Conservation (phyloP, 2,113 vertebrate genomes). For the Planiliza haematocheilus region DNA sequence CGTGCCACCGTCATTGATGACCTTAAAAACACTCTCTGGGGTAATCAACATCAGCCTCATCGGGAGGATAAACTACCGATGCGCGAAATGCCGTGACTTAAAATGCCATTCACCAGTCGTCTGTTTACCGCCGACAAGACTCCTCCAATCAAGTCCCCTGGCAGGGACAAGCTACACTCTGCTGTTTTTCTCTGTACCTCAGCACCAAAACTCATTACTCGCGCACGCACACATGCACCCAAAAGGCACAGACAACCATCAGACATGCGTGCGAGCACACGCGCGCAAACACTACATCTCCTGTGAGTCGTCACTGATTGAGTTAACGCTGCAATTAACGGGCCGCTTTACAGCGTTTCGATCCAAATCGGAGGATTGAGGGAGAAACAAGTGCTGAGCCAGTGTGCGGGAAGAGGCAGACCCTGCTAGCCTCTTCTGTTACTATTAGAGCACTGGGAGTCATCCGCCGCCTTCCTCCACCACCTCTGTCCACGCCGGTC, state of each 20-base stretch:
- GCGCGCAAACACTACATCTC: slow-evolving; percentile 32
- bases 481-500: slow-evolving; percentile 35
- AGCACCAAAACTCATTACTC: slow-evolving; percentile 73
- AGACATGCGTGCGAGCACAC: not conserved
- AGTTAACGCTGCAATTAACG: slow-evolving; percentile 75
- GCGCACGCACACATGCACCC: slow-evolving; percentile 16
- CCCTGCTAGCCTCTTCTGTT: slow-evolving; percentile 58
- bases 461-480: slow-evolving; percentile 31
- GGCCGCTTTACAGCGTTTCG: slow-evolving; percentile 68
- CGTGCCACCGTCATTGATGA: slow-evolving; percentile 29
- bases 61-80: slow-evolving; percentile 47
- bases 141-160: slow-evolving; percentile 51
- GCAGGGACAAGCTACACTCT: slow-evolving; percentile 44
- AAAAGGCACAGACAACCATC: slow-evolving; percentile 39
- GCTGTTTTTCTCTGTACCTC: slow-evolving; percentile 67
- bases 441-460: slow-evolving; percentile 68
- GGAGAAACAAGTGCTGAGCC: slow-evolving; percentile 74
- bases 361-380: slow-evolving; percentile 69
- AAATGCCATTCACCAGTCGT: slow-evolving; percentile 52
- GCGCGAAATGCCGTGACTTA: slow-evolving; percentile 42
- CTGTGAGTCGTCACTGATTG: slow-evolving; percentile 70
- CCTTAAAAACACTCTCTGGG: slow-evolving; percentile 55
- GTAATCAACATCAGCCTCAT: slow-evolving; percentile 70
- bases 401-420: slow-evolving; percentile 58
- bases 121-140: slow-evolving; percentile 52